Evolutionary conservation across 35 echinoderm and acorn worm genomes (phyloP).

Genomic region (Strongylocentrotus purpuratus): DNA sequence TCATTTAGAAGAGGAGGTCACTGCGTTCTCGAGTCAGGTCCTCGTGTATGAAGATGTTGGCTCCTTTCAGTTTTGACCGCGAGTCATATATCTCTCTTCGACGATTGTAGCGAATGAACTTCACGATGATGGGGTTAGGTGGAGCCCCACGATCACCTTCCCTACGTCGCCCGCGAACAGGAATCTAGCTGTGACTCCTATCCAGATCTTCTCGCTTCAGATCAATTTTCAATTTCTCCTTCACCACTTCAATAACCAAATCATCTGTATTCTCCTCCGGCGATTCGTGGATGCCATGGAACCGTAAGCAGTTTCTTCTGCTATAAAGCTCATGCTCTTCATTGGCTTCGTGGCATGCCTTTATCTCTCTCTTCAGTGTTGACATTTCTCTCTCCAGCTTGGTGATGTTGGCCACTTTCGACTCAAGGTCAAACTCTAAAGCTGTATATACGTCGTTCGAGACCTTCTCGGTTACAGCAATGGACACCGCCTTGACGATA

Average conservation of each 20-base stretch:
- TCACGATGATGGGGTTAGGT: background rate
- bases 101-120: background rate
- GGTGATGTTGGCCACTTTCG: background rate
- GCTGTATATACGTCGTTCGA: background rate
- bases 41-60: background rate
- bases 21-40: background rate
- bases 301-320: background rate
- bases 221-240: background rate
- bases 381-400: background rate
- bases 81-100: background rate
- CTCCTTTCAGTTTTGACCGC: background rate
- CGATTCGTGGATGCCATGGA: background rate
- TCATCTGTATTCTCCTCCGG: background rate
- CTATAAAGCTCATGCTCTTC: background rate
- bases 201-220: background rate
- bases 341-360: background rate
- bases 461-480: background rate
- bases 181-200: background rate
- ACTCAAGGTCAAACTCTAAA: background rate
- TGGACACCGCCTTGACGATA: background rate
- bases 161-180: background rate
- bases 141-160: background rate
- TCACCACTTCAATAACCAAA: background rate
- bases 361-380: background rate
- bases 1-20: conserved; percentile 13